A percentile compares a stretch with the other conserved stretches of the same genome.
Evolutionary conservation across 2,113 vertebrate genomes (phyloP).

Genomic region (Lipophrys pholis): DNA sequence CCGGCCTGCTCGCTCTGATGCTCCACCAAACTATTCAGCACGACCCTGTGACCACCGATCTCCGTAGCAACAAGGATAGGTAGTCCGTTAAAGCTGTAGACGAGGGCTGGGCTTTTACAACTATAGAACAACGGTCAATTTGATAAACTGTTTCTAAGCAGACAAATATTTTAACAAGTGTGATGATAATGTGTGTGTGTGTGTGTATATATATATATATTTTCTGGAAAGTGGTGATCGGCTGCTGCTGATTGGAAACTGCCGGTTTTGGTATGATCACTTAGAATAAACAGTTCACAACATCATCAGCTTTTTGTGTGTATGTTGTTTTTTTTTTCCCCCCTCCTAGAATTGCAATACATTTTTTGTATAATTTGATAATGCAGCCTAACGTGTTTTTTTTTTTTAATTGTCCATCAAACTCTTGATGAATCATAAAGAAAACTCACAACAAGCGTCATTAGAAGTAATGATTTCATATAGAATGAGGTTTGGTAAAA

Average conservation of each 20-base stretch:
- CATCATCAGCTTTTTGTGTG: neutral
- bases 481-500: too few relatives aligned
- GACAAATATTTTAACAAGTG: conserved; percentile 59
- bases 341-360: too few relatives aligned
- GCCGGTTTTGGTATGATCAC: conserved; percentile 37
- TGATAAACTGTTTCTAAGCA: conserved; percentile 47
- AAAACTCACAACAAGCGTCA: too few relatives aligned
- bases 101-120: too few relatives aligned
- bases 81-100: conserved; percentile 66
- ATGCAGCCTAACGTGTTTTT: too few relatives aligned
- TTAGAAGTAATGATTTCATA: too few relatives aligned
- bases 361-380: too few relatives aligned
- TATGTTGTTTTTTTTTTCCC: too few relatives aligned
- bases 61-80: conserved; percentile 89
- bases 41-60: conserved; percentile 90
- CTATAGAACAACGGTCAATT: neutral
- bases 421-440: too few relatives aligned
- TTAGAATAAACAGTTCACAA: conserved; percentile 52
- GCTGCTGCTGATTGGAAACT: conserved; percentile 32
- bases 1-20: conserved; percentile 92
- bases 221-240: conserved; percentile 31
- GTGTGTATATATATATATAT: conserved; percentile 50
- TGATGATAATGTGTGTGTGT: conserved; percentile 61
- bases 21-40: conserved; percentile 95
- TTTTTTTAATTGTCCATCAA: too few relatives aligned